Evolutionary conservation across 2,888 invertebrate genomes (phyloP), one percentile per base, ranked within the genome.

Genomic region (Cantharis rufa): DNA sequence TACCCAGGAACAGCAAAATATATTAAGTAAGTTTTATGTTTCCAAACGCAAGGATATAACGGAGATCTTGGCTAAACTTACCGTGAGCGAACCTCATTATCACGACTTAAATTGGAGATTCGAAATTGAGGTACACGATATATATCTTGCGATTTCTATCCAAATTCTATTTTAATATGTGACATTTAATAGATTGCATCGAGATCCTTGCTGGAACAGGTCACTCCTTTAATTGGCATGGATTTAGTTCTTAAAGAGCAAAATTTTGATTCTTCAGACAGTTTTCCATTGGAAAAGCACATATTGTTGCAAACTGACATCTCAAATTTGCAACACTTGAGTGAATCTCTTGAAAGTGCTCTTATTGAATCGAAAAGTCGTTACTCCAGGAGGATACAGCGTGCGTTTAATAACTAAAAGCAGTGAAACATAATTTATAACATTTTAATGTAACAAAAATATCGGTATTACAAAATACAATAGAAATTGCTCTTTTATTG

Each of bases 71-170:
- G 82, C 87, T 74, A 86, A 90, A 79, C 87, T 91, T 69, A 85
- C 86, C 62, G 84, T 89, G 11, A 87, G 87, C 79, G 87, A 89
- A 79, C 88, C 89, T 7, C 89, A 89, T 81, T 92, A 90, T 83
- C 86, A 91, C 70, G 90, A 93, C 83, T 86, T 93, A 73, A 91
- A 92, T 80, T 93, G 93, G 93, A 89, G 93, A 79, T 89, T 93
- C 81, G 93, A 93, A 88, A 90, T 91, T 5, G 91, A 91, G 87
- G 91, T 91, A 85, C 76, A 77, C 78, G 9, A 24, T 24, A 24
- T 21, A 71, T 11, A 28, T 13, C 10, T 16, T 13, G n/a, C 15
- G 10, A 0, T 74, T 62, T 13, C 7, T 24, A 64, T 62, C 15
- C 4, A 28, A 48, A 24, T 32, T 24, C 61, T 18, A 1, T 10